Evolutionary conservation across 2,113 vertebrate species (phyloP).

Genomic region (Oryzias celebensis): DNA sequence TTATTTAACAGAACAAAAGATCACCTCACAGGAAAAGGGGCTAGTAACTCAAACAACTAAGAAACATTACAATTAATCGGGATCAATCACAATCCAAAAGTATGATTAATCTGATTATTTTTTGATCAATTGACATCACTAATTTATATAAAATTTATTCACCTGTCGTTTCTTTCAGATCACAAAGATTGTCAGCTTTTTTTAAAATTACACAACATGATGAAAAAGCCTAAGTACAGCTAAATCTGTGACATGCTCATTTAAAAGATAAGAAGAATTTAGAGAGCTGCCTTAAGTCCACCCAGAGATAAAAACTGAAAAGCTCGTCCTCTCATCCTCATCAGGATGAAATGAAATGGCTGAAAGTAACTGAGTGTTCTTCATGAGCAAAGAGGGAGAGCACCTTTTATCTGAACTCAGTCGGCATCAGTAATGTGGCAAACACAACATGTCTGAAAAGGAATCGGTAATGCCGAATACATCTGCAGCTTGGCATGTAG

Average conservation of each 20-base stretch:
- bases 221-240: too few species aligned
- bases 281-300: constrained; percentile 43
- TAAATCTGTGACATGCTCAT: constrained; percentile 57
- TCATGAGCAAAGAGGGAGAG: constrained; percentile 21
- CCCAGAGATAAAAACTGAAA: constrained; percentile 46
- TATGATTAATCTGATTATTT: too few species aligned
- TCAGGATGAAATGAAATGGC: not conserved
- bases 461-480: constrained; percentile 6
- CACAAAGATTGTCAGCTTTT: too few species aligned
- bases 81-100: too few species aligned
- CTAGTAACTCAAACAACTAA: too few species aligned
- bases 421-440: constrained; percentile 20
- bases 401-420: constrained; percentile 40
- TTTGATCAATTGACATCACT: too few species aligned
- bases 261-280: constrained; percentile 61
- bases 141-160: too few species aligned
- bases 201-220: too few species aligned
- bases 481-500: constrained; percentile 3
- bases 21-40: too few species aligned
- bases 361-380: constrained; percentile 14
- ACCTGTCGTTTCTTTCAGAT: too few species aligned
- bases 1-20: too few species aligned
- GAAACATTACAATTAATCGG: too few species aligned
- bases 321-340: constrained; percentile 16
- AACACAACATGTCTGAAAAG: constrained; percentile 15